Evolutionary conservation across 2,888 invertebrate genomes (phyloP).

Genomic region (Lycaena phlaeas): DNA sequence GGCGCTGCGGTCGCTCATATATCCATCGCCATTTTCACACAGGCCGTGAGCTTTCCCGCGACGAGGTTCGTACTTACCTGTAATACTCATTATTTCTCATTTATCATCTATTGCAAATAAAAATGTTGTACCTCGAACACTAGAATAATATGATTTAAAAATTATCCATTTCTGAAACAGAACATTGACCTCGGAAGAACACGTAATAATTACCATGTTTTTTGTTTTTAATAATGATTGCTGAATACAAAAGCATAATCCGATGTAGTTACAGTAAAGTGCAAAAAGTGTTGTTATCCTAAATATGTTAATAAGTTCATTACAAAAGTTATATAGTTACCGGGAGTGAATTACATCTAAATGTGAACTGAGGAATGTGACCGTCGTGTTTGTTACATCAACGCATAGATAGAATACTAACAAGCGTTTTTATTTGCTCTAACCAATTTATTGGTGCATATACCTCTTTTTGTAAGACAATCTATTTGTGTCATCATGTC

Average conservation of each 20-base stretch:
- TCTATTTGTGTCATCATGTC: constrained; percentile 72
- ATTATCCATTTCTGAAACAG: constrained; percentile 9
- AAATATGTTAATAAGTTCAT: constrained; percentile 21
- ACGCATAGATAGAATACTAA: constrained; percentile 45
- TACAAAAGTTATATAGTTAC: constrained; percentile 9
- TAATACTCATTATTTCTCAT: constrained; percentile 4
- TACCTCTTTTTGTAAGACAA: constrained; percentile 38
- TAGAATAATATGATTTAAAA: not conserved
- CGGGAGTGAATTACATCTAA: constrained; percentile 54
- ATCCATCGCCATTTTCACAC: constrained; percentile 69
- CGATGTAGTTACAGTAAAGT: constrained; percentile 29
- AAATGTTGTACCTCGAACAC: no score
- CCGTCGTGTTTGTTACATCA: constrained; percentile 73
- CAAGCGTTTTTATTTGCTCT: constrained; percentile 29
- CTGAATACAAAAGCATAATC: constrained; percentile 37
- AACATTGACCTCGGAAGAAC: constrained; percentile 39
- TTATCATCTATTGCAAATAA: not conserved
- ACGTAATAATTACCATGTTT: constrained; percentile 70
- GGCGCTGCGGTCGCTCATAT: constrained; percentile 55
- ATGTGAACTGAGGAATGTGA: constrained; percentile 60
- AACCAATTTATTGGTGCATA: constrained; percentile 34
- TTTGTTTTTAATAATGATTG: constrained; percentile 51
- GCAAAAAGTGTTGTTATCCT: constrained; percentile 21
- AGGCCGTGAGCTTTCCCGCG: constrained; percentile 63
- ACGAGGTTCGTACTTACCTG: constrained; percentile 48